phyloP scores from a whole-genome alignment of 2,113 vertebrate species.

The Upupa epops region DNA sequence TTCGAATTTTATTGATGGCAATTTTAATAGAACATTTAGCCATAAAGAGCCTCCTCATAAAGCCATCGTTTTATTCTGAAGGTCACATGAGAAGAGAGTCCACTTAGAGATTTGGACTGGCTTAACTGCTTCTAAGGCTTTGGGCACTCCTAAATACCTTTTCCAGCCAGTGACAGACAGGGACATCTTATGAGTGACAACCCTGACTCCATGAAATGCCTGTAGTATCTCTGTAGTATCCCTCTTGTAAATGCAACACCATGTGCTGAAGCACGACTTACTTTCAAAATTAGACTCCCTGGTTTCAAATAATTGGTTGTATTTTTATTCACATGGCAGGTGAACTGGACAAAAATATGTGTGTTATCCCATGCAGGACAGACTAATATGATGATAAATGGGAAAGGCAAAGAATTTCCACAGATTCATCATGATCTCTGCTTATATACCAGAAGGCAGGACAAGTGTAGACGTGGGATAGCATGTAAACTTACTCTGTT shows the following conservation, averaged over 20 bases:
- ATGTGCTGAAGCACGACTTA: rapidly evolving
- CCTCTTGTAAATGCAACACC: neutral
- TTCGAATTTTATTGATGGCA: slow-evolving; percentile 11
- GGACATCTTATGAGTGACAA: neutral
- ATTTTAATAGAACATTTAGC: slow-evolving; percentile 39
- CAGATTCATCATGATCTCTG: neutral
- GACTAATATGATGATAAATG: neutral
- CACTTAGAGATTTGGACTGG: neutral
- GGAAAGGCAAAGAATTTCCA: neutral
- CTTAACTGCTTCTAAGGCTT: neutral
- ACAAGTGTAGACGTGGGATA: neutral
- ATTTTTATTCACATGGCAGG: neutral
- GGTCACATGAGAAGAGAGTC: neutral
- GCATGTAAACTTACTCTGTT: neutral
- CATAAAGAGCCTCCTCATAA: neutral
- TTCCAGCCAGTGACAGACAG: neutral
- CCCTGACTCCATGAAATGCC: neutral
- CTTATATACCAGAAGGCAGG: neutral
- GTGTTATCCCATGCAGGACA: slow-evolving; percentile 12
- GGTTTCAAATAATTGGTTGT: neutral
- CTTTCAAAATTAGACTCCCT: neutral
- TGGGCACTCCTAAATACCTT: neutral
- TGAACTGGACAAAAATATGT: neutral
- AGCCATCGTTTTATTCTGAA: neutral
- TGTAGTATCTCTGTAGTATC: neutral